Evolutionary conservation across 2,797 vertebrate genomes (phyloP).

Genomic region (Neomorphus geoffroyi): DNA sequence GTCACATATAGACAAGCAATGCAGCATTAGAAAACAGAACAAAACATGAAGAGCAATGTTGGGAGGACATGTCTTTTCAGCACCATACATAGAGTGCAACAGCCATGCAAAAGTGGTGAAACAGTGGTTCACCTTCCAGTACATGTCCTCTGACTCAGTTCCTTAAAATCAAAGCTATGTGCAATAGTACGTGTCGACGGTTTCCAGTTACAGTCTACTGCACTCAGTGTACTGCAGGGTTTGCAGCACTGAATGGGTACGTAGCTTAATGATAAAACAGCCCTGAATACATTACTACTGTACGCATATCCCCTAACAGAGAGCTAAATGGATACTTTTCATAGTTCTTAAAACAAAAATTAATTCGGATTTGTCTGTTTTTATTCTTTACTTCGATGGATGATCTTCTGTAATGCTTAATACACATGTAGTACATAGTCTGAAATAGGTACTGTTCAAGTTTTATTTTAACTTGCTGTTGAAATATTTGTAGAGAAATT

Average conservation of each 20-base stretch:
- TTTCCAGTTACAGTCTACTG: not conserved
- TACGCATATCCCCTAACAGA: not conserved
- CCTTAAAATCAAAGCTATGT: not conserved
- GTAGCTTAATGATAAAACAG: not conserved
- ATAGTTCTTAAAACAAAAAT: not conserved
- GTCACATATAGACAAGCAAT: not conserved
- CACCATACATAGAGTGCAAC: fast-evolving
- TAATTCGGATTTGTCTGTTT: not conserved
- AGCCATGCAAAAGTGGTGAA: not conserved
- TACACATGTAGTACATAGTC: no score
- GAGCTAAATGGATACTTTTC: not conserved
- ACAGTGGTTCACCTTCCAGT: not conserved
- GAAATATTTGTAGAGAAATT: not conserved
- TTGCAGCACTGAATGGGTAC: not conserved
- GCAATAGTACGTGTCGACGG: not conserved
- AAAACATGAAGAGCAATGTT: not conserved
- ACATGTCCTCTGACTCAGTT: not conserved
- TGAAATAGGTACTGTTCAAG: not conserved
- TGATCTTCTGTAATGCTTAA: not conserved
- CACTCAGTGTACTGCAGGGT: not conserved
- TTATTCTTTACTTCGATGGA: not conserved
- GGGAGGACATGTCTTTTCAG: not conserved
- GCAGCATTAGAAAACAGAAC: not conserved
- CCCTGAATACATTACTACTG: not conserved
- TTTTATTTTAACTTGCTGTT: not conserved